Evolutionary conservation across 2,797 vertebrate species (phyloP), one percentile per base, ranked within the genome.

Genomic region (Cygnus olor): DNA sequence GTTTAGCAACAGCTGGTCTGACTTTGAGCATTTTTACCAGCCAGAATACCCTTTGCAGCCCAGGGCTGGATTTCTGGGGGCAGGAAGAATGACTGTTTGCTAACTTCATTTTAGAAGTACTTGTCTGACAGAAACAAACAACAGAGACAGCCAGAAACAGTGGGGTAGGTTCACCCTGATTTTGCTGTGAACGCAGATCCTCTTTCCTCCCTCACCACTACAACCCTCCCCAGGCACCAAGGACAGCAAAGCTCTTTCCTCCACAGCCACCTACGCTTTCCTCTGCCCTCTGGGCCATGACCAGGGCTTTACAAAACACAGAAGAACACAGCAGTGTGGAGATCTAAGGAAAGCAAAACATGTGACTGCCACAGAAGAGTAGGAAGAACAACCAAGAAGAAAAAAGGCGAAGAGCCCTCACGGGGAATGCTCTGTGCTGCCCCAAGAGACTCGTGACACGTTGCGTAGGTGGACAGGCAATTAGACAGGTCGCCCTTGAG

Each of bases 21-120:
- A 91, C 80, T 84, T 60, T n/a, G 45, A 44, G 32, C 44, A 66
- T 58, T 89, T 91, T 78, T 51, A 83, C 58, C 38, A 45, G 61
- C 38, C 42, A 56, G 11, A 36, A 12, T 42, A 92, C 93, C 8
- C 58, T 89, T 57, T 63, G 34, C 45, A 86, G 66, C 38, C 36
- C 60, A 38, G 64, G 42, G 51, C 27, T 45, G 44, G 54, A 47
- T 74, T 85, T 56, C 44, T 87, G 28, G 21, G 60, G 61, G 58
- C 63, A 88, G 42, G 61, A 86, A 74, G 58, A 63, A 20, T 0
- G 0, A 18, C 14, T 27, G 14, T 24, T 78, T 71, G 57, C 42
- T 68, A 49, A 71, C 21, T 53, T 74, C 18, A 24, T 58, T 79
- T 93, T 45, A 69, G 53, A 85, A 53, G 32, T 68, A 13, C 28